Evolutionary conservation across 2,113 vertebrate species (phyloP), one percentile per base, ranked within the genome.

Genomic region (Regulus satrapa): DNA sequence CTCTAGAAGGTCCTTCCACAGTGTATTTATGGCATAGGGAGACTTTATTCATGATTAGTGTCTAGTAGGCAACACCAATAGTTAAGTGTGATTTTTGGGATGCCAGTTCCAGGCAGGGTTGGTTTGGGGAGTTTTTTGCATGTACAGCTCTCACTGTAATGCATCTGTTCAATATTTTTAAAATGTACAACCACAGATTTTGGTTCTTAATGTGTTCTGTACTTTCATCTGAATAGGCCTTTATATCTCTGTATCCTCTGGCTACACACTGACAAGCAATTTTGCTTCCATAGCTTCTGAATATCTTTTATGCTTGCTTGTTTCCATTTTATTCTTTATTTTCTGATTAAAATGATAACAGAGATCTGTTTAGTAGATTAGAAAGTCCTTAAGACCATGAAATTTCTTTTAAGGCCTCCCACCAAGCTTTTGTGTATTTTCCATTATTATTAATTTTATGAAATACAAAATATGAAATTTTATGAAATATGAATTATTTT

Each of bases 121-220:
- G 41, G 5, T 68, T 46, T 49, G 8, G 11, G 1, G 1, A 0
- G 1, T 10, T 49, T 66, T 41, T 41, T 49, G 13, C 4, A 1
- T 91, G 75, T 69, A 34, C 32, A 66, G 23, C 34, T 86, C 10
- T 85, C 16, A 17, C 18, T 55, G n/a, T 74, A 62, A 71, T 64
- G 17, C 19, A 67, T 75, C 61, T 75, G 12, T 71, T 85, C 25
- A 52, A 18, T 72, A 36, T 59, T 89, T 81, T 92, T 87, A 67
- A 74, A 92, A 84, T 31, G 25, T 1, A 1, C 32, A n/a, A 28
- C 38, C 26, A 64, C 48, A 73, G 40, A 75, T 77, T 84, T 40
- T 9, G 10, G 1, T 3, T 73, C 76, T 79, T 87, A 34, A 31
- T 4, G 1, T 43, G 20, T 74, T 87, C 43, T 77, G 10, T 72